These are phyloP conservation scores for Symphodus melops DNA, from an alignment of 2,113 vertebrate species.

Conservation along the genomic window DNA sequence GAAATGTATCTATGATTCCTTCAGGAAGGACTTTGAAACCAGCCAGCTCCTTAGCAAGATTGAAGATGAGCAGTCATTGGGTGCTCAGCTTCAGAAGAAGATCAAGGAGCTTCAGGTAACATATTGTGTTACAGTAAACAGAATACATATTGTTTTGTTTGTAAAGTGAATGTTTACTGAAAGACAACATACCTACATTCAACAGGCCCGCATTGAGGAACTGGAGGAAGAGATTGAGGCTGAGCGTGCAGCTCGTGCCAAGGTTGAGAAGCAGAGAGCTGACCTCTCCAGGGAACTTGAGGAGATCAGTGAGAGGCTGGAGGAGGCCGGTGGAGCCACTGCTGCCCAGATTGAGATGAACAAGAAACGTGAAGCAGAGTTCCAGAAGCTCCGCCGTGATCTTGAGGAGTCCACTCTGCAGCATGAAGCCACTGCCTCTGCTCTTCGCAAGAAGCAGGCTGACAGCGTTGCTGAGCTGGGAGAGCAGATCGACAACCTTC, in stretches of 20 bases:
- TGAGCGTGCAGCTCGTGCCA: constrained; percentile 81
- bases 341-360: constrained; percentile 82
- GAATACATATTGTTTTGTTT: background rate
- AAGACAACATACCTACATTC: background rate
- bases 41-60: constrained; percentile 71
- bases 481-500: constrained; percentile 84
- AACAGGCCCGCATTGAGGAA: constrained; percentile 81
- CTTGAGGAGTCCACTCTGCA: constrained; percentile 93
- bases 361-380: constrained; percentile 82
- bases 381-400: constrained; percentile 90
- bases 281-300: constrained; percentile 91
- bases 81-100: constrained; percentile 75
- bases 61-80: constrained; percentile 73
- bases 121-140: background rate
- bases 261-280: constrained; percentile 88
- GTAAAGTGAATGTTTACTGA: background rate
- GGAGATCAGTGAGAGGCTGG: constrained; percentile 89
- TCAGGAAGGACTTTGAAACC: constrained; percentile 73
- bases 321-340: constrained; percentile 81
- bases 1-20: background rate
- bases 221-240: constrained; percentile 83
- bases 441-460: constrained; percentile 89
- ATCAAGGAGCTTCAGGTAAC: constrained; percentile 73
- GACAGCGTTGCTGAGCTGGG: constrained; percentile 79
- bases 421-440: constrained; percentile 88